Evolutionary conservation across 2,797 vertebrate genomes (phyloP).

Genomic region (Vultur gryphus): DNA sequence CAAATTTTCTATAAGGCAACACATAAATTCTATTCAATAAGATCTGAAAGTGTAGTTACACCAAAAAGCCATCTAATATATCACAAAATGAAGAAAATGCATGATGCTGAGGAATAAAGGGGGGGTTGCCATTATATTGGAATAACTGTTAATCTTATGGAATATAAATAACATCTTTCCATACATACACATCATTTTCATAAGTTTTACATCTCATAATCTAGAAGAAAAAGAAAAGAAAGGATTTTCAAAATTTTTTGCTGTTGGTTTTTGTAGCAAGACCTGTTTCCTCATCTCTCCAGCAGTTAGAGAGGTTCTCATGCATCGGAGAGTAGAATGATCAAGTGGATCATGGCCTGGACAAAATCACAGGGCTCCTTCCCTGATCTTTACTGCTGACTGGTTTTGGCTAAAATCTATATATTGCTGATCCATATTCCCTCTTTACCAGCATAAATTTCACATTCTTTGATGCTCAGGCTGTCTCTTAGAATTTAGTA

Average conservation of each 20-base stretch:
- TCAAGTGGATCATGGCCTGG: background rate
- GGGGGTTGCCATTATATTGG: background rate
- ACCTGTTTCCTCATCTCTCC: background rate
- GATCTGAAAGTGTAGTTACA: conserved; percentile 38
- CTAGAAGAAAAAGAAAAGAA: background rate
- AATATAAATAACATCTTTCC: conserved; percentile 1
- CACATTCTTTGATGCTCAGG: background rate
- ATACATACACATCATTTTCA: background rate
- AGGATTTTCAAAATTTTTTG: background rate
- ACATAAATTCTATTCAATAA: conserved; percentile 34
- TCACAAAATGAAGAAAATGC: conserved; percentile 12
- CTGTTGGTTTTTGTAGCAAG: background rate
- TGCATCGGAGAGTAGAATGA: background rate
- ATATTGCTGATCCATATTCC: background rate
- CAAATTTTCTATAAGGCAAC: conserved; percentile 46
- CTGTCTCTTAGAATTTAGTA: background rate
- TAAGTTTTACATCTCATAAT: background rate
- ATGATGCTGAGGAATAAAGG: background rate
- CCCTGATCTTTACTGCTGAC: background rate
- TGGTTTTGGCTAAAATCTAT: background rate
- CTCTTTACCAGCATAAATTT: background rate
- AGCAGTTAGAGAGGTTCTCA: background rate
- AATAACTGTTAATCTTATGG: background rate
- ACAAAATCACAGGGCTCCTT: background rate
- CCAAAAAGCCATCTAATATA: conserved; percentile 2